Conservation (phyloP, 2,888 invertebrate species). For the Panopea generosa region DNA sequence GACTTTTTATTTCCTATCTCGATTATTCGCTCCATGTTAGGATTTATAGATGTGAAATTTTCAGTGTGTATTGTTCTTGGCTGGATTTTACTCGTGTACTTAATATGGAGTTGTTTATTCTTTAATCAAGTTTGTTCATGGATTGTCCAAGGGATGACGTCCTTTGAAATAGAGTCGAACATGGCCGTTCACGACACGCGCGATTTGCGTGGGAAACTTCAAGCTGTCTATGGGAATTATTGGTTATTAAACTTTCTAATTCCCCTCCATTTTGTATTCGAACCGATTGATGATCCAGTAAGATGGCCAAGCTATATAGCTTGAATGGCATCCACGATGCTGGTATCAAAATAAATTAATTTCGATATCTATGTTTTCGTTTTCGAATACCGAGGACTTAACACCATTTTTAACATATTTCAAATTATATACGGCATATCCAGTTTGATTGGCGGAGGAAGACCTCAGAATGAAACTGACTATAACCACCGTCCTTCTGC, state of each 20-base stretch:
- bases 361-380: too few species aligned
- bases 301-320: constrained; percentile 66
- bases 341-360: too few species aligned
- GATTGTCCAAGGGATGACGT: constrained; percentile 72
- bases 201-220: constrained; percentile 60
- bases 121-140: constrained; percentile 63
- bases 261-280: constrained; percentile 74
- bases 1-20: constrained; percentile 76
- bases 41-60: constrained; percentile 54
- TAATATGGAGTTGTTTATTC: constrained; percentile 68
- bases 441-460: too few species aligned
- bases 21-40: constrained; percentile 67
- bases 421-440: too few species aligned
- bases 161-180: constrained; percentile 76
- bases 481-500: too few species aligned
- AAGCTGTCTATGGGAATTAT: constrained; percentile 75
- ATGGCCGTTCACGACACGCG: constrained; percentile 71
- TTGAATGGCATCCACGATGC: too few species aligned
- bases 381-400: too few species aligned
- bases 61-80: constrained; percentile 65
- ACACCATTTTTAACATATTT: too few species aligned
- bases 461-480: too few species aligned
- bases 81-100: constrained; percentile 74
- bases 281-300: constrained; percentile 75
- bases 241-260: constrained; percentile 78